Conservation (phyloP, 2,113 vertebrate species). For the Nannospalax galili region DNA sequence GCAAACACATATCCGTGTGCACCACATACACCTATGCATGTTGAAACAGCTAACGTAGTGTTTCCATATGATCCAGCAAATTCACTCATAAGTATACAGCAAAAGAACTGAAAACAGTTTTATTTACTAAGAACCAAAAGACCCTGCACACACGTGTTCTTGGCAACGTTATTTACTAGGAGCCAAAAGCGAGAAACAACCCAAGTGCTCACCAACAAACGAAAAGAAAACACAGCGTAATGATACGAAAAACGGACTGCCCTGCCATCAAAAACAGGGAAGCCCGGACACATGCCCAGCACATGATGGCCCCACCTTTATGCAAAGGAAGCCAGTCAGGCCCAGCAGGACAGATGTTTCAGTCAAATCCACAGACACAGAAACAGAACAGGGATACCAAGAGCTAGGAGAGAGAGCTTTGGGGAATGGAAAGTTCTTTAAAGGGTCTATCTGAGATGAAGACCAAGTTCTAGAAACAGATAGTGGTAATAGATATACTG, state of each 20-base stretch:
- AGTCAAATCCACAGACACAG: neutral
- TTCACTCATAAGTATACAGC: neutral
- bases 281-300: neutral
- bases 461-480: neutral
- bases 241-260: rapidly evolving
- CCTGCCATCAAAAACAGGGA: neutral
- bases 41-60: neutral
- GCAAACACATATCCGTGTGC: neutral
- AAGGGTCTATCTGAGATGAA: neutral
- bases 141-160: neutral
- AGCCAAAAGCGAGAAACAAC: neutral
- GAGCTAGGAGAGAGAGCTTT: neutral
- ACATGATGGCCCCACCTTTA: neutral
- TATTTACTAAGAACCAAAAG: neutral
- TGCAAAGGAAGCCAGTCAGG: neutral
- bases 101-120: neutral
- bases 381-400: neutral
- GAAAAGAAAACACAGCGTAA: rapidly evolving
- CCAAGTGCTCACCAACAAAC: neutral
- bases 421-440: neutral
- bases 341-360: neutral
- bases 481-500: neutral
- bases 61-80: neutral
- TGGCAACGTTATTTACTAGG: too few species aligned
- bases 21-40: neutral